Conservation (phyloP, 2,888 invertebrate species). For the Drosophila pseudotakahashii region DNA sequence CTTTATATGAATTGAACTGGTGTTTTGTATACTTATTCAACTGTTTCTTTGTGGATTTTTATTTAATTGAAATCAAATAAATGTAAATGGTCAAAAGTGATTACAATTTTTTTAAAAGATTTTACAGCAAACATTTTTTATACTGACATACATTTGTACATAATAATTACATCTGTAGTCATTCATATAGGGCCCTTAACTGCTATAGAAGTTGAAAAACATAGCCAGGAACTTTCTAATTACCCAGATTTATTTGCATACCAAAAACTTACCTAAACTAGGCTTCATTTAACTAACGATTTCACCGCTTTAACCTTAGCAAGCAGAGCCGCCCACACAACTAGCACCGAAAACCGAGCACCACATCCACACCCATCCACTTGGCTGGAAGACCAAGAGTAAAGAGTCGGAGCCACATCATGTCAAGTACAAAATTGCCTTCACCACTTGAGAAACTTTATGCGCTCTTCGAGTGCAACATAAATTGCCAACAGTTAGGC, state of each 20-base stretch:
- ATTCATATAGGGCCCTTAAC: not conserved
- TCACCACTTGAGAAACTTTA: conserved; percentile 68
- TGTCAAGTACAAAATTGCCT: conserved; percentile 76
- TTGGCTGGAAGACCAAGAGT: conserved; percentile 48
- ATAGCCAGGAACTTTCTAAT: conserved; percentile 38
- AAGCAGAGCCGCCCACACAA: conserved; percentile 3
- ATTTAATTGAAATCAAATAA: conserved; percentile 2
- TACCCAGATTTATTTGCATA: conserved; percentile 44
- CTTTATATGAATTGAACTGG: not conserved
- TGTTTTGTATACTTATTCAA: not conserved
- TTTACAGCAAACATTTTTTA: not conserved
- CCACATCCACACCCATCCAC: conserved; percentile 13
- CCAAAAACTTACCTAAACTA: conserved; percentile 41
- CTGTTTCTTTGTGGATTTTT: not conserved
- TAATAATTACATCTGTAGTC: not conserved
- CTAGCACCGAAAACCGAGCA: conserved; percentile 32
- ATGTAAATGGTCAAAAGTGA: no score
- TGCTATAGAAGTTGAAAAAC: conserved; percentile 22
- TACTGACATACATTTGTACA: not conserved
- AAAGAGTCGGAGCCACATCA: conserved; percentile 48
- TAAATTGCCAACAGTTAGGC: conserved; percentile 69
- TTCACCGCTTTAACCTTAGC: conserved; percentile 40
- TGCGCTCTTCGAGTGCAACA: conserved; percentile 70
- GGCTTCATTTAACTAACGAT: conserved; percentile 51
- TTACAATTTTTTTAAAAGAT: not conserved